Percentiles rank a stretch among this genome's conserved stretches.
Evolutionary conservation across 2,888 invertebrate species (phyloP).

Genomic region (Rhogogaster chlorosoma): DNA sequence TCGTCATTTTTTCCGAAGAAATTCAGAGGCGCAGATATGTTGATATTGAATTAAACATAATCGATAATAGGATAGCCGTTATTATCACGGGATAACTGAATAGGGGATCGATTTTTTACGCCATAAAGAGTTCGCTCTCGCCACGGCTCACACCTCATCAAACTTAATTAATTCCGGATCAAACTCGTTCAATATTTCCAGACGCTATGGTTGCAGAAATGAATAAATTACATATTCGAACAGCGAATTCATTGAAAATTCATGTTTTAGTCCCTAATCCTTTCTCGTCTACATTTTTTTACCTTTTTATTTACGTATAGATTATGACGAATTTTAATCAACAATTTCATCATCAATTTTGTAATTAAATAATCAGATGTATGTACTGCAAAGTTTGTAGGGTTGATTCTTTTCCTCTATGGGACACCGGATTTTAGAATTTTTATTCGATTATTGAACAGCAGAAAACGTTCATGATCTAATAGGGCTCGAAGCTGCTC

Average conservation of each 20-base stretch:
- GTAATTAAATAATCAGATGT: no score
- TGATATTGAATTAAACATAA: neutral
- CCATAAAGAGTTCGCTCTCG: neutral
- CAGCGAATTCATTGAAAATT: neutral
- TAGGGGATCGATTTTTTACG: neutral
- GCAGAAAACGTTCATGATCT: neutral
- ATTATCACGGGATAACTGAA: neutral
- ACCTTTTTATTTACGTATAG: neutral
- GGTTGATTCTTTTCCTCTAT: neutral
- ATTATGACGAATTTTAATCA: neutral
- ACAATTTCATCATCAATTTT: no score
- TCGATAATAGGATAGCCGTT: neutral
- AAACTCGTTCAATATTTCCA: neutral
- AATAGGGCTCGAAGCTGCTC: neutral
- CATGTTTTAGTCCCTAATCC: neutral
- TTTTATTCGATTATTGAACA: neutral
- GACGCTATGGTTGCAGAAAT: neutral
- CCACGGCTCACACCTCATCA: neutral
- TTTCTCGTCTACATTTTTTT: neutral
- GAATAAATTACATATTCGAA: neutral
- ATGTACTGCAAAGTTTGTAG: neutral
- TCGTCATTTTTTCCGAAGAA: neutral
- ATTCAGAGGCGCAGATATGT: neutral
- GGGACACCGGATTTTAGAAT: neutral
- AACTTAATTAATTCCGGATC: neutral